Base-by-base conservation (phyloP, 2,113 vertebrate species). In the Stegastes partitus region DNA sequence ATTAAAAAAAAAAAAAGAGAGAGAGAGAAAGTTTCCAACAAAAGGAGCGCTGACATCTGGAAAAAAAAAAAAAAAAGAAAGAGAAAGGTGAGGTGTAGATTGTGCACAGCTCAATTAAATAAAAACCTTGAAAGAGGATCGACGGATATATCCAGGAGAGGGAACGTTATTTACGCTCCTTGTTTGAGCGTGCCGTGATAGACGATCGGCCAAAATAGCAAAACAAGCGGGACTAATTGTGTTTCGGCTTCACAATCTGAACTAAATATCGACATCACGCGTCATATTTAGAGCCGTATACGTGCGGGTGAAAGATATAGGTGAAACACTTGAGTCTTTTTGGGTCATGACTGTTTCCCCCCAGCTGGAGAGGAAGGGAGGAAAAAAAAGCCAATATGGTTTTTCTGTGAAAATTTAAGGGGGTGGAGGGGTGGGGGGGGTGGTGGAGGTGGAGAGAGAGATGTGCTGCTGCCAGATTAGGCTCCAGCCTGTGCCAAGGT, bases 401-500 rank as follows among this genome's bases (percentile, higher is more conserved):
- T 89, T 84, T 86, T 80, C 73, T 66, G 85, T 81, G 78, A 85
- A 81, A 82, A 88, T 90, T 87, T 91, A 4, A 19, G 58, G 54
- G 57, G 39, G 62, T 26, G 68, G 59, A 11, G 12, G 68, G 42
- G 28, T 68, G 73, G 28, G 69, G 25, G 15, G 26, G 64, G 47
- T 61, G 68, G 65, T 42, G 80, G 79, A 55, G 86, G 74, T 81
- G 77, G 72, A 94, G 93, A 94, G 93, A 94, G 94, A 95, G 97
- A 96, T 96, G 96, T 97, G 97, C 94, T 96, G 94, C 95, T 96
- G 96, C 93, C 97, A 98, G 98, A 99, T 99, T 99, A 98, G 95
- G 95, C 94, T 95, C 90, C 95, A 93, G 96, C 93, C 95, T 95
- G 95, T 96, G 97, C 96, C 97, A 98, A 97, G 96, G 96, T 97